Conservation (phyloP, 2,797 vertebrate genomes). For the Craterocephalus amniculus region DNA sequence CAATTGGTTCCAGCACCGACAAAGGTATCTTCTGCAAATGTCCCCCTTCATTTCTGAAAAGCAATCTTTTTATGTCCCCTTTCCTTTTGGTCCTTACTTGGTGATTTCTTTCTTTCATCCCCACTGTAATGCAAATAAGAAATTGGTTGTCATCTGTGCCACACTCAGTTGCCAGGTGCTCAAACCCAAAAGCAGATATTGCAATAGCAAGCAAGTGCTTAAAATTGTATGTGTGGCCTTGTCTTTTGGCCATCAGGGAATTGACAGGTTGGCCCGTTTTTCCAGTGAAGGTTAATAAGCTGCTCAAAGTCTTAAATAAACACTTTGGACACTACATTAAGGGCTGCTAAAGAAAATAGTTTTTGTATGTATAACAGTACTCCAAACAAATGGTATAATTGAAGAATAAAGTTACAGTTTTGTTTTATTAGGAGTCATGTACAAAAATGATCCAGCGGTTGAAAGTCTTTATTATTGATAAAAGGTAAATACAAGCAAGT, state of each 20-base stretch:
- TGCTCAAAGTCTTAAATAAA: not conserved
- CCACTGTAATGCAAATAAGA: not conserved
- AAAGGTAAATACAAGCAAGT: not conserved
- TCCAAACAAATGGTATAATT: no score
- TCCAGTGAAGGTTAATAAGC: not conserved
- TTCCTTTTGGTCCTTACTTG: slow-evolving; percentile 1
- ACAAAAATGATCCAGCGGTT: no score
- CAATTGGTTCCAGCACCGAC: not conserved
- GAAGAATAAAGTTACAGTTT: no score
- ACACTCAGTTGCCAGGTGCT: not conserved
- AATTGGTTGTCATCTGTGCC: not conserved
- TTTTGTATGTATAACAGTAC: not conserved
- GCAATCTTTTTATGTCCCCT: not conserved
- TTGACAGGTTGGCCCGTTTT: not conserved
- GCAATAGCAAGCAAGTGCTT: not conserved
- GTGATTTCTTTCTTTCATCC: not conserved
- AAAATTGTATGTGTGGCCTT: not conserved
- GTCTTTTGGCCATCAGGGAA: not conserved
- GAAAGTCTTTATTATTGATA: not conserved
- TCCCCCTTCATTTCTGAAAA: not conserved
- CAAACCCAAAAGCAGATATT: not conserved
- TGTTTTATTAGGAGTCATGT: no score
- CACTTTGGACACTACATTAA: not conserved
- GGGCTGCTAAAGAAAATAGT: not conserved
- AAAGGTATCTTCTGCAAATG: not conserved